Evolutionary conservation across 2,888 invertebrate genomes (phyloP), one percentile per base, ranked within the genome.

Genomic region (Hyppa rectilinea): DNA sequence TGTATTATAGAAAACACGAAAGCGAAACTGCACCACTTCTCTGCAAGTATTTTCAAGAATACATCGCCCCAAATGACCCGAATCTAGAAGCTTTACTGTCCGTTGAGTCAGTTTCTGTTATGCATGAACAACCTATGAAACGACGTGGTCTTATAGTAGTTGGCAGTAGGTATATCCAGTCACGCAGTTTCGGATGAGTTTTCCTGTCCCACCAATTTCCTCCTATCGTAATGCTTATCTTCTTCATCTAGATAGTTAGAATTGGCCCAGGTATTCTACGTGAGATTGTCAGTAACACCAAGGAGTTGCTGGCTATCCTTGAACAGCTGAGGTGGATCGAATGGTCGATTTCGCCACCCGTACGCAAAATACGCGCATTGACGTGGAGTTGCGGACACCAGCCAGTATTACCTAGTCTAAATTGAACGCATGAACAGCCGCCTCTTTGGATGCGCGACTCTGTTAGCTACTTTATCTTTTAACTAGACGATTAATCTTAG

Each of bases 401-500:
- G n/a, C n/a, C n/a, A n/a, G n/a, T n/a, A n/a, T n/a, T n/a, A n/a
- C n/a, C n/a, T n/a, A n/a, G 40, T 23, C n/a, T 75, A 34, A 50
- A 31, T 6, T 29, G 17, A 36, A 40, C 12, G 20, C 53, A 43
- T 20, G 29, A 43, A 38, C 31, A 23, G 29, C 9, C 17, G 10
- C 36, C 26, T 49, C 36, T 49, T 67, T 43, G 31, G 68, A 58
- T 69, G 31, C 47, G 23, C 47, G 45, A 34, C 20, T 29, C 26
- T 40, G 58, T 43, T 40, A 45, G 45, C 20, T 34, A 38, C 29
- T 50, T 56, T 76, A 76, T 56, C 38, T 58, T 56, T 52, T 76
- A 53, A 77, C 34, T 14, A 74, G 71, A 59, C 43, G 12, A 73
- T 73, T 40, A 40, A 69, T 73, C 58, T 77, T 45, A 52, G 23